Percentiles rank a stretch among this genome's conserved stretches.
Conservation (phyloP, 2,888 invertebrate genomes). For the Aphrophora alni region DNA sequence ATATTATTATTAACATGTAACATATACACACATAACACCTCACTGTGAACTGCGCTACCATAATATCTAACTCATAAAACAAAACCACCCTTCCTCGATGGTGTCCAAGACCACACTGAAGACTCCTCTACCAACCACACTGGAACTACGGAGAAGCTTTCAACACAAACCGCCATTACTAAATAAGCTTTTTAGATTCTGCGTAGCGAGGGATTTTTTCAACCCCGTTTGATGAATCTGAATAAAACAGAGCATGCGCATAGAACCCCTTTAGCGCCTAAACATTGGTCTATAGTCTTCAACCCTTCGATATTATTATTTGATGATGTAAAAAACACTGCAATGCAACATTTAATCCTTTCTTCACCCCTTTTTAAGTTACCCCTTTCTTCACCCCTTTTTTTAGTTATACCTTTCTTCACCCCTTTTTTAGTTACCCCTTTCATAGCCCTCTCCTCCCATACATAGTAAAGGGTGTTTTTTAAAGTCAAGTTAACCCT, state of each 20-base stretch:
- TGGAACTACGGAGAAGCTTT: slow-evolving; percentile 11
- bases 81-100: slow-evolving; percentile 19
- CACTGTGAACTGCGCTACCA: too few relatives aligned
- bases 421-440: slow-evolving; percentile 30
- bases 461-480: slow-evolving; percentile 25
- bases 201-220: slow-evolving; percentile 34
- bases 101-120: slow-evolving; percentile 29
- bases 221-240: slow-evolving; percentile 23
- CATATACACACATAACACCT: background rate
- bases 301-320: slow-evolving; percentile 31
- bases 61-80: background rate
- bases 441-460: slow-evolving; percentile 8
- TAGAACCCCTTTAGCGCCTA: slow-evolving; percentile 39
- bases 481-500: slow-evolving; percentile 29
- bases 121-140: background rate
- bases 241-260: slow-evolving; percentile 35
- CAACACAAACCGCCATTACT: slow-evolving; percentile 33
- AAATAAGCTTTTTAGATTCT: slow-evolving; percentile 25
- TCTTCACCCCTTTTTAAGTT: slow-evolving; percentile 36
- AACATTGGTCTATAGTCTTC: slow-evolving; percentile 22
- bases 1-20: too few relatives aligned
- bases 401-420: slow-evolving; percentile 38
- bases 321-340: slow-evolving; percentile 29
- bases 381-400: background rate
- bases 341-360: slow-evolving; percentile 38